Evolutionary conservation across 2,888 invertebrate species (phyloP), one percentile per base, ranked within the genome.

Genomic region (Hydrotaea diabolus): DNA sequence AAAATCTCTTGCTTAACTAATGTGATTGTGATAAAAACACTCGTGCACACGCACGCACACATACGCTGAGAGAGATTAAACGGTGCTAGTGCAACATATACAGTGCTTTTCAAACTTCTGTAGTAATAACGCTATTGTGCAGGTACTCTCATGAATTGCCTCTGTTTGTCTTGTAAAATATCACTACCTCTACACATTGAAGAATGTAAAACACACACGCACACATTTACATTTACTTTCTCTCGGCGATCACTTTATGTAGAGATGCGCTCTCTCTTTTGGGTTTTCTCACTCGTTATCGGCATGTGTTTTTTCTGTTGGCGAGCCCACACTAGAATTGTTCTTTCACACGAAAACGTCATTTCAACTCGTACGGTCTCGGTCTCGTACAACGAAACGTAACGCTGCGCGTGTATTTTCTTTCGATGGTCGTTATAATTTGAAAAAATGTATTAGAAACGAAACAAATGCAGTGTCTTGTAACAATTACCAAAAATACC

Each of bases 381-480:
- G 31, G 31, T 31, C 31, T 31, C 31, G 31, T 31, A 39, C 39
- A 39, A 80, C 62, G 62, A 36, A 66, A 66, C 39, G 43, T 11
- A 39, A 39, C 43, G 9, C 15, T n/a, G n/a, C n/a, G n/a, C n/a
- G n/a, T n/a, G n/a, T n/a, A n/a, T n/a, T n/a, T n/a, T n/a, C n/a
- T n/a, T n/a, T n/a, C 23, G 2, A 74, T 82, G 73, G 82, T 64
- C 81, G 84, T 85, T 85, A 82, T 13, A 81, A 66, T 81, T 85
- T 76, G 21, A 81, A 83, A 69, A 69, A 59, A n/a, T n/a, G n/a
- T 17, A 77, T 43, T 49, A 53, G 57, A 31, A 31, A 31, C 31
- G 8, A 39, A 39, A 59, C 13, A 21, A n/a, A 36, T 64, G 13
- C 21, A 21, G 23, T n/a, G n/a, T n/a, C n/a, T n/a, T n/a, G n/a